Evolutionary conservation across 2,888 invertebrate genomes (phyloP).

Genomic region (Trachelus iudaicus): DNA sequence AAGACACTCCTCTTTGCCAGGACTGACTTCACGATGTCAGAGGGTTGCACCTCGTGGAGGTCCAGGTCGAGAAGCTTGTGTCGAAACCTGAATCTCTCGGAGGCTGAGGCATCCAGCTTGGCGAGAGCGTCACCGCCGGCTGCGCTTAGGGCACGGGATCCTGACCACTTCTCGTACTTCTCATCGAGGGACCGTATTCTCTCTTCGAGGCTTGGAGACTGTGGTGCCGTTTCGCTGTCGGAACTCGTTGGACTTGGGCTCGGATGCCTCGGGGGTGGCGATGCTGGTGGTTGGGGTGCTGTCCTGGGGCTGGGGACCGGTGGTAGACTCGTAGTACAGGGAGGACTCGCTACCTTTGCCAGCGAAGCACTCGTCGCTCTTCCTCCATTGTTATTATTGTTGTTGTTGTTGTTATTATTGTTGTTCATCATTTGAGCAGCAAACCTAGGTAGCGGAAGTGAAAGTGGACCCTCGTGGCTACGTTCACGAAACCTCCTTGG

Average conservation of each 20-base stretch:
- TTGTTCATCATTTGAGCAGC: constrained; percentile 75
- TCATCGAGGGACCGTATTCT: constrained; percentile 92
- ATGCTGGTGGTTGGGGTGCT: constrained; percentile 72
- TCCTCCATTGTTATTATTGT: constrained; percentile 35
- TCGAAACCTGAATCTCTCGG: constrained; percentile 72
- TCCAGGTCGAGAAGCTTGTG: constrained; percentile 84
- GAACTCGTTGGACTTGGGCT: constrained; percentile 81
- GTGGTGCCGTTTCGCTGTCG: constrained; percentile 77
- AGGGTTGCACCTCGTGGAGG: constrained; percentile 86
- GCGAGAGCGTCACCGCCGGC: constrained; percentile 69
- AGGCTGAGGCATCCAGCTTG: constrained; percentile 66
- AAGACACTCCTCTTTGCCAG: constrained; percentile 94
- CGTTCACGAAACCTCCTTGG: constrained; percentile 77
- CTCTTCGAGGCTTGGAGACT: constrained; percentile 82
- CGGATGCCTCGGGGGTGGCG: constrained; percentile 76
- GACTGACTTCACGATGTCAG: constrained; percentile 92
- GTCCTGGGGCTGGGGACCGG: constrained; percentile 69
- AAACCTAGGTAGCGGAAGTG: constrained; percentile 89
- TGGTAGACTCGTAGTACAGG: constrained; percentile 56
- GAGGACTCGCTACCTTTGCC: constrained; percentile 62
- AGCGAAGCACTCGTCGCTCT: constrained; percentile 27
- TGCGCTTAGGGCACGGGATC: constrained; percentile 73
- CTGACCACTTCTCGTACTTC: constrained; percentile 91
- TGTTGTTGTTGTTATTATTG: constrained; percentile 53
- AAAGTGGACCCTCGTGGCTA: constrained; percentile 77